Conservation (phyloP, 2,113 vertebrate species). For the Erinaceus europaeus region DNA sequence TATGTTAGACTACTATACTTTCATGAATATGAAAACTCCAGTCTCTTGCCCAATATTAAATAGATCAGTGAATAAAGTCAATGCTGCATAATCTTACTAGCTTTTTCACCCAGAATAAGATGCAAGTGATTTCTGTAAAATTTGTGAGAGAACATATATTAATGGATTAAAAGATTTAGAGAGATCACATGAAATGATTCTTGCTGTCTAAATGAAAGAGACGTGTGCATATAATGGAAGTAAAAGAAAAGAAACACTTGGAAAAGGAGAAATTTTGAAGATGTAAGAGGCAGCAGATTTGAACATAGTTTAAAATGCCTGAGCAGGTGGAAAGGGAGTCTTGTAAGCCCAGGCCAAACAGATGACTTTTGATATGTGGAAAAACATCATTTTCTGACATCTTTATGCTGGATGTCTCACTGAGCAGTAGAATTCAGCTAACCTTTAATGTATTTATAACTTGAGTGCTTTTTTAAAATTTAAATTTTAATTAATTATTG, state of each 20-base stretch:
- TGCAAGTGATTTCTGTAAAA: background rate
- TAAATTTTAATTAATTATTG: too few relatives aligned
- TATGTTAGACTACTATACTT: background rate
- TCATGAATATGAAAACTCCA: background rate
- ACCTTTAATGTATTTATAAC: background rate
- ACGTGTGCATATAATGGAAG: background rate
- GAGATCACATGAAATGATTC: background rate
- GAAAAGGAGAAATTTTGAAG: background rate
- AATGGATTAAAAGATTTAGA: background rate
- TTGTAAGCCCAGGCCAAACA: background rate
- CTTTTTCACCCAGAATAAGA: background rate
- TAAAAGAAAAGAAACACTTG: background rate
- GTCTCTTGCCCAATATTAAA: background rate
- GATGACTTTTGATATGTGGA: background rate
- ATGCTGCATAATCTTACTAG: background rate
- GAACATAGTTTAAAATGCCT: background rate
- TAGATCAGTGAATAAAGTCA: background rate
- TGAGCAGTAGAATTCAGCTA: background rate
- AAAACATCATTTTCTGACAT: background rate
- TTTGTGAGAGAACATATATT: background rate
- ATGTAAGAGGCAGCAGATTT: background rate
- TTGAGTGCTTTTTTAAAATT: background rate
- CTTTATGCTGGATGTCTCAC: background rate
- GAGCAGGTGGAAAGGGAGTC: background rate
- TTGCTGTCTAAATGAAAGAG: constrained; percentile 7